phyloP scores from a whole-genome alignment of 2,113 vertebrate genomes.

The Eublepharis macularius region DNA sequence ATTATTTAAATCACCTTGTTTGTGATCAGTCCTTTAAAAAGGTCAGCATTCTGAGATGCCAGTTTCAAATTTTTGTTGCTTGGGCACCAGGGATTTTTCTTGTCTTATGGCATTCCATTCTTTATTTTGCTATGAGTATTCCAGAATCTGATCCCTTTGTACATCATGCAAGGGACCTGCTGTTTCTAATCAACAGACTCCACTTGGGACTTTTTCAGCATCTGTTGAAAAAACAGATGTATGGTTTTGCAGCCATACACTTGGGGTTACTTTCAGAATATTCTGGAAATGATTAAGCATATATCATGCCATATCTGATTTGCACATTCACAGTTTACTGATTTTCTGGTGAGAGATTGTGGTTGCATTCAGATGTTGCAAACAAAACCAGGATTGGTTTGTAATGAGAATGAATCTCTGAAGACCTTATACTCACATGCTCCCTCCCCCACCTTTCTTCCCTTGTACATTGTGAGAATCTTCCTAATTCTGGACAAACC shows the following conservation, averaged over 20 bases:
- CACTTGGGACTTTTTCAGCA: background rate
- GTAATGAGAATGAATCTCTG: too few species aligned
- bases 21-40: background rate
- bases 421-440: too few species aligned
- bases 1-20: background rate
- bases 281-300: background rate
- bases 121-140: background rate
- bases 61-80: background rate
- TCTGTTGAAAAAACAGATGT: too few species aligned
- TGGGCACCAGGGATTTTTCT: background rate
- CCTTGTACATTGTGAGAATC: too few species aligned
- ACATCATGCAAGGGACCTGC: background rate
- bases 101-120: background rate
- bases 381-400: too few species aligned
- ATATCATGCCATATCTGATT: background rate
- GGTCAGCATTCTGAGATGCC: background rate
- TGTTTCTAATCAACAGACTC: background rate
- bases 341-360: too few species aligned
- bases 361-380: too few species aligned
- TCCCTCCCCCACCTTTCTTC: too few species aligned
- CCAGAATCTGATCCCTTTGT: too few species aligned
- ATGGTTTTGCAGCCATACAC: background rate
- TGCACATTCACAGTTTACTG: background rate
- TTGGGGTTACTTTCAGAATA: background rate
- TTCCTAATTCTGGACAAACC: too few species aligned